phyloP scores from a whole-genome alignment of 1,140 invertebrate species.

The Zaprionus nigranus region DNA sequence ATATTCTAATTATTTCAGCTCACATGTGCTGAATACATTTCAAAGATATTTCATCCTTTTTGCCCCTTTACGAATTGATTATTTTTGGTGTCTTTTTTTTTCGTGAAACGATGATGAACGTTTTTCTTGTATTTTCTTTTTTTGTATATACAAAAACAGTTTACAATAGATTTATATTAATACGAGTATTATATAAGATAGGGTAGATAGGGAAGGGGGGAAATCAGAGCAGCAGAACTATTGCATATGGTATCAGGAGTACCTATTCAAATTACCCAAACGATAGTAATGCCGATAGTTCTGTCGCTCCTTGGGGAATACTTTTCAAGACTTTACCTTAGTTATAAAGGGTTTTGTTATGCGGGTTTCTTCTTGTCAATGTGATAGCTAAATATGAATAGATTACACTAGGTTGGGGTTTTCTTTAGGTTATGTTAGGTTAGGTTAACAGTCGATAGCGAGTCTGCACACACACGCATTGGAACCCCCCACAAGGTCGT shows the following conservation, averaged over 20 bases:
- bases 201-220: not conserved
- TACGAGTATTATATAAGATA: constrained; percentile 30
- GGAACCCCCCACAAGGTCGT: constrained; percentile 61
- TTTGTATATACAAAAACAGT: constrained; percentile 79
- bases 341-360: constrained; percentile 24
- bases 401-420: constrained; percentile 74
- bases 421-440: constrained; percentile 9
- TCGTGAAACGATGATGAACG: constrained; percentile 33
- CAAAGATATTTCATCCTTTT: constrained; percentile 5
- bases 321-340: constrained; percentile 62
- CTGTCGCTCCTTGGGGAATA: constrained; percentile 42
- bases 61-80: not conserved
- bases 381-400: constrained; percentile 68
- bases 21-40: constrained; percentile 27
- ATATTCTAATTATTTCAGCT: constrained; percentile 11
- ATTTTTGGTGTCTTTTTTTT: constrained; percentile 7
- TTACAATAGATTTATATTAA: constrained; percentile 66
- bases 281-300: not conserved
- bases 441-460: constrained; percentile 69
- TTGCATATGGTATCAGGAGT: not conserved
- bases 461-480: not conserved
- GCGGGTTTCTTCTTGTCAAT: constrained; percentile 25
- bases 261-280: too few relatives aligned
- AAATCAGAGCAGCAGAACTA: not conserved
- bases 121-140: constrained; percentile 68